These are phyloP conservation scores for Drosophila bunnanda DNA, from an alignment of 2,888 invertebrate species.

Conservation along the genomic window DNA sequence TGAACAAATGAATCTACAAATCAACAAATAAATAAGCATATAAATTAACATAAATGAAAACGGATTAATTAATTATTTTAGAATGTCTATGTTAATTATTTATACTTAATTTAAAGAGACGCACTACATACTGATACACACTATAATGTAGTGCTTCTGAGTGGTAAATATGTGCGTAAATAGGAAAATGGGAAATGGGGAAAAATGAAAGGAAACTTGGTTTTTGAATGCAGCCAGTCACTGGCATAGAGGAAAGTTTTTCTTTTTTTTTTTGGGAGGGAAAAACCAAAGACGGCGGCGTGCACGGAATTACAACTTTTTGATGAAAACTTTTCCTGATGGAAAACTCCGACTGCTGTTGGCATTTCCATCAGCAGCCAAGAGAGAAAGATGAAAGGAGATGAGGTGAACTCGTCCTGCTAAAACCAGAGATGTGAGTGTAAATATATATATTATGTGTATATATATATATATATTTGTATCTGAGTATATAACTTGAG, in stretches of 20 bases:
- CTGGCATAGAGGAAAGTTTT: conserved; percentile 25
- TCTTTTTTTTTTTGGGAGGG: not conserved
- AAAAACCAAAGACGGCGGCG: conserved; percentile 45
- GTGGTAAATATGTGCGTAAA: not conserved
- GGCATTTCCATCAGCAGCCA: conserved; percentile 41
- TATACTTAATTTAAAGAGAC: not conserved
- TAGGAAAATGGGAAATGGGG: conserved; percentile 13
- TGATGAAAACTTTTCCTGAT: conserved; percentile 53
- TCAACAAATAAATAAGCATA: not conserved
- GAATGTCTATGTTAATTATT: no score
- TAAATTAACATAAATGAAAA: not conserved
- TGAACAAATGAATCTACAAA: not conserved
- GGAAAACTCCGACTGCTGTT: conserved; percentile 42
- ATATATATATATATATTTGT: not conserved
- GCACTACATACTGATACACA: not conserved
- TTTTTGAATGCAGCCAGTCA: conserved; percentile 41
- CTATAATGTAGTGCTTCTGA: not conserved
- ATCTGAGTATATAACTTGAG: conserved; percentile 11
- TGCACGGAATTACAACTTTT: conserved; percentile 64
- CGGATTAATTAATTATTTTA: not conserved
- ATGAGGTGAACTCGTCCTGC: conserved; percentile 24
- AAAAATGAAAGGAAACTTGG: conserved; percentile 35
- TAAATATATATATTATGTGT: not conserved
- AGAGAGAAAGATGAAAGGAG: conserved; percentile 7
- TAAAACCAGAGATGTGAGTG: conserved; percentile 4